These are phyloP conservation scores for Epizoanthus rinbou DNA, from an alignment of 92 coral and sea anemone species.

Conservation along the genomic window DNA sequence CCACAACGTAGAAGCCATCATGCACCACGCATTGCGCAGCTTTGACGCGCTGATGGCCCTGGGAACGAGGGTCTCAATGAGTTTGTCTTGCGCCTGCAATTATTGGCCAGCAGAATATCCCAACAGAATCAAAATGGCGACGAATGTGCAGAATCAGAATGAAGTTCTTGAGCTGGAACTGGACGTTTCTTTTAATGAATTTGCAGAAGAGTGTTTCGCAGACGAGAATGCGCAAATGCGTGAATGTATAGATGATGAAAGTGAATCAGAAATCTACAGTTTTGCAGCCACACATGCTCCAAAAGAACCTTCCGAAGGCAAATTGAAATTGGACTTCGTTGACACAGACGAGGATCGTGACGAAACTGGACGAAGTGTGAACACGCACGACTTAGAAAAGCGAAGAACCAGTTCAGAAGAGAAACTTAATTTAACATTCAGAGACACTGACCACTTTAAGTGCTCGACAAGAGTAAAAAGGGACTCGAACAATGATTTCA, in stretches of 20 bases:
- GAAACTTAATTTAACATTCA: background rate
- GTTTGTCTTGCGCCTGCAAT: background rate
- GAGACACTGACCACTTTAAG: background rate
- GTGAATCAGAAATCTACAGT: background rate
- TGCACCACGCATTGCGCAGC: no score
- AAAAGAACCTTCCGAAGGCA: background rate
- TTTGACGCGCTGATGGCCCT: background rate
- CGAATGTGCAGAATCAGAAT: conserved; percentile 44
- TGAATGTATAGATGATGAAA: background rate
- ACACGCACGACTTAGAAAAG: background rate
- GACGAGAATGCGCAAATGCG: background rate
- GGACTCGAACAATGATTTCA: background rate
- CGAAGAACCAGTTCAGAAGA: background rate
- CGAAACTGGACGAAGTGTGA: no score
- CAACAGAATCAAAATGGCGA: conserved; percentile 63
- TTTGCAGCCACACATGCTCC: background rate
- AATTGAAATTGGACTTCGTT: background rate
- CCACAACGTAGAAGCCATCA: no score
- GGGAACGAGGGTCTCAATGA: background rate
- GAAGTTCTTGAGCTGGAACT: conserved; percentile 65
- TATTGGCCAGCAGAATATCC: conserved; percentile 7
- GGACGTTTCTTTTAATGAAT: conserved; percentile 78
- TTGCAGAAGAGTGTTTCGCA: conserved; percentile 66
- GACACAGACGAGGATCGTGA: background rate
- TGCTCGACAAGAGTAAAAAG: background rate